phyloP scores from a whole-genome alignment of 2,113 vertebrate species.

The Halichoeres trimaculatus region DNA sequence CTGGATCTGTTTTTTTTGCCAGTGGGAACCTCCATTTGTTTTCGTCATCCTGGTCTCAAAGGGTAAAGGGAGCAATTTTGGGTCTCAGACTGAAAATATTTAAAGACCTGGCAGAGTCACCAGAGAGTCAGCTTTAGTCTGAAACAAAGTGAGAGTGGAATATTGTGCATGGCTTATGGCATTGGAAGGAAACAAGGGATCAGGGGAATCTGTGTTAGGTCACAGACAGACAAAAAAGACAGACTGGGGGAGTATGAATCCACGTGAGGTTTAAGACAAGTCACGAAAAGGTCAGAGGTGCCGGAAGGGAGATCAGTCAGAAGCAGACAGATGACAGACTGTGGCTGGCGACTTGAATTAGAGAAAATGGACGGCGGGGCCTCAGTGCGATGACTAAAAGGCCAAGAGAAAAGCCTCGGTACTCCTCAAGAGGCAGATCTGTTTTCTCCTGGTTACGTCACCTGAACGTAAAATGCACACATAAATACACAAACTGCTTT shows the following conservation, averaged over 20 bases:
- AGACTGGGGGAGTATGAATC: constrained; percentile 68
- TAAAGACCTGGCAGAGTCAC: constrained; percentile 37
- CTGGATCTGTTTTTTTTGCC: constrained; percentile 24
- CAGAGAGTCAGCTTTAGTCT: constrained; percentile 28
- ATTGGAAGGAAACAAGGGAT: constrained; percentile 49
- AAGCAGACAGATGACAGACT: constrained; percentile 57
- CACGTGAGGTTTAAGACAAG: constrained; percentile 53
- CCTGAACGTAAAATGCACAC: constrained; percentile 61
- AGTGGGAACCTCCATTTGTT: constrained; percentile 3
- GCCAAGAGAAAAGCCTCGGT: constrained; percentile 59
- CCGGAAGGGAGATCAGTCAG: constrained; percentile 49
- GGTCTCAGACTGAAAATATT: constrained; percentile 44
- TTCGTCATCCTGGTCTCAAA: constrained; percentile 6
- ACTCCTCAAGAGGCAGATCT: constrained; percentile 58
- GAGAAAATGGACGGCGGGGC: constrained; percentile 53
- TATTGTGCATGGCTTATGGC: constrained; percentile 18
- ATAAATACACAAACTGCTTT: constrained; percentile 50
- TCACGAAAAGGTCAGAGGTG: constrained; percentile 66
- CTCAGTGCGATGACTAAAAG: constrained; percentile 67
- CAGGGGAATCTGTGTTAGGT: constrained; percentile 51
- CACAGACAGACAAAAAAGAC: constrained; percentile 63
- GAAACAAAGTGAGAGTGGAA: constrained; percentile 54
- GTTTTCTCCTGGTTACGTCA: constrained; percentile 70
- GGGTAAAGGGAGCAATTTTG: constrained; percentile 12
- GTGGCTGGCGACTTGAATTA: constrained; percentile 41